Percentiles rank a stretch among this genome's conserved stretches.
These are phyloP conservation scores for Sinhomidia bicolor DNA, from an alignment of 2,888 invertebrate species.

Conservation along the genomic window DNA sequence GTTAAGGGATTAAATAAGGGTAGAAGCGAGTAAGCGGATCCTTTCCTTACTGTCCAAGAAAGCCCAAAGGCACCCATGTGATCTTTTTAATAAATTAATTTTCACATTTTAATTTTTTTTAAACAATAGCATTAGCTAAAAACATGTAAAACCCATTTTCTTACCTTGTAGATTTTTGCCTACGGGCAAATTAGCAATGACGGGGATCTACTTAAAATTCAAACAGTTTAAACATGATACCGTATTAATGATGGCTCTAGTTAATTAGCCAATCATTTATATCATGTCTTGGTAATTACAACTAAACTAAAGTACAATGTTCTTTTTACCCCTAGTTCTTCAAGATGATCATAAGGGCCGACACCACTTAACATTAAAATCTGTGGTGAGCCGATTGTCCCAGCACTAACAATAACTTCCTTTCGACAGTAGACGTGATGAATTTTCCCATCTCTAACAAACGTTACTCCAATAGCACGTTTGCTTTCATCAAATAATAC, in stretches of 20 bases:
- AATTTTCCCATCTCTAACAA: slow-evolving; percentile 62
- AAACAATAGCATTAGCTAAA: neutral
- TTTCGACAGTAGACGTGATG: slow-evolving; percentile 73
- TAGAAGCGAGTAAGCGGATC: slow-evolving; percentile 72
- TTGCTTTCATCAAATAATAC: slow-evolving; percentile 74
- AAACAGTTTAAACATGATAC: neutral
- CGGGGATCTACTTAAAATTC: slow-evolving; percentile 66
- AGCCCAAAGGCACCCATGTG: slow-evolving; percentile 70
- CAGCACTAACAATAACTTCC: slow-evolving; percentile 74
- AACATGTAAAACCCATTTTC: too few species aligned
- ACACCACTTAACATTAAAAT: slow-evolving; percentile 75
- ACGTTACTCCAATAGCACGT: slow-evolving; percentile 75
- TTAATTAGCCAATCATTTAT: too few species aligned
- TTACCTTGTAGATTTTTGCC: slow-evolving; percentile 73
- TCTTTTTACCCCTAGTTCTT: slow-evolving; percentile 64
- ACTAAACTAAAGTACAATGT: too few species aligned
- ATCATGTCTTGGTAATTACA: too few species aligned
- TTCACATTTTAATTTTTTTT: neutral
- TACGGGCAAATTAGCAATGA: slow-evolving; percentile 74
- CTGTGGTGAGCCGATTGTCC: slow-evolving; percentile 72
- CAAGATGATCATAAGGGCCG: slow-evolving; percentile 73
- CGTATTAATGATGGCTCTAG: too few species aligned
- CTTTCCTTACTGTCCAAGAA: slow-evolving; percentile 71
- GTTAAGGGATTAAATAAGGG: slow-evolving; percentile 73
- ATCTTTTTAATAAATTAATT: slow-evolving; percentile 31